phyloP scores from a whole-genome alignment of 2,888 invertebrate species.

The Lochmaea capreae region DNA sequence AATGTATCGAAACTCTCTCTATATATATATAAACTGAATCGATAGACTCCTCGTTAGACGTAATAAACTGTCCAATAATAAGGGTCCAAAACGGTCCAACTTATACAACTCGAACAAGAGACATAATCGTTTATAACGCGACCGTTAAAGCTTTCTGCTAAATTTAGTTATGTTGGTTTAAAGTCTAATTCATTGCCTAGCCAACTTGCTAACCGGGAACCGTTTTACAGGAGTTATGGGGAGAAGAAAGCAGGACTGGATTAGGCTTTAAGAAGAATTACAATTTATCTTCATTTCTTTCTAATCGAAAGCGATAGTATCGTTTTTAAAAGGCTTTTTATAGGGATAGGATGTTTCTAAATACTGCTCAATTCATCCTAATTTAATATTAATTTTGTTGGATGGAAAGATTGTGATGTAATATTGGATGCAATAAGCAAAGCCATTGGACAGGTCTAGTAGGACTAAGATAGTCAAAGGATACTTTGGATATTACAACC shows the following conservation, averaged over 20 bases:
- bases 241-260: slow-evolving; percentile 14
- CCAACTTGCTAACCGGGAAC: slow-evolving; percentile 43
- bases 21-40: slow-evolving; percentile 30
- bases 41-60: slow-evolving; percentile 44
- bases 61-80: slow-evolving; percentile 42
- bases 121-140: slow-evolving; percentile 48
- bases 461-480: no score
- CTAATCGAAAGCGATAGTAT: not conserved
- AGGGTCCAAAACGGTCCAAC: slow-evolving; percentile 42
- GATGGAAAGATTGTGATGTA: no score
- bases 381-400: no score
- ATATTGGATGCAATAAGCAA: no score
- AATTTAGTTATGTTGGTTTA: slow-evolving; percentile 47
- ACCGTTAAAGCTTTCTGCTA: slow-evolving; percentile 43
- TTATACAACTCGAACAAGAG: slow-evolving; percentile 47
- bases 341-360: no score
- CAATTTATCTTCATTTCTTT: not conserved
- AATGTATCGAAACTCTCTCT: slow-evolving; percentile 25
- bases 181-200: slow-evolving; percentile 45
- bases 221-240: slow-evolving; percentile 41
- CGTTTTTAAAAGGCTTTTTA: not conserved
- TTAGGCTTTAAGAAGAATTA: slow-evolving; percentile 7
- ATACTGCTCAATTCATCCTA: no score
- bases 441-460: no score
- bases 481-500: no score